Evolutionary conservation across 1,140 invertebrate species (phyloP).

Genomic region (Conopomorpha cramerella): DNA sequence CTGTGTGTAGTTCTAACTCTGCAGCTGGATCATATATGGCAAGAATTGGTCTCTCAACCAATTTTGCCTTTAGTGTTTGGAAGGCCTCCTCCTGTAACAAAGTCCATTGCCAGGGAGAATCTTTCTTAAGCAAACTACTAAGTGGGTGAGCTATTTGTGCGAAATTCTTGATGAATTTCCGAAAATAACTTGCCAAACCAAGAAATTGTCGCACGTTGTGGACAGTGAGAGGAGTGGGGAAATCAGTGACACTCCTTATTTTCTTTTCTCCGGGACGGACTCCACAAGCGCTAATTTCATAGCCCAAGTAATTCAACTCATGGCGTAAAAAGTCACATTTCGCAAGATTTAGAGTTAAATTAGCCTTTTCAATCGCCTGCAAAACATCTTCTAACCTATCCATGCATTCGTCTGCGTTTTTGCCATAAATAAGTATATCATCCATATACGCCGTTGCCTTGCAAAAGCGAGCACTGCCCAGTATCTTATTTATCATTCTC

Average conservation of each 20-base stretch:
- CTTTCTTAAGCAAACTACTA: conserved; percentile 15
- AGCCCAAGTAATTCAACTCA: too few species aligned
- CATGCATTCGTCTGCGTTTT: too few species aligned
- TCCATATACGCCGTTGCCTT: conserved; percentile 3
- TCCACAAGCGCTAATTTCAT: too few species aligned
- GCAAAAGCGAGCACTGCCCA: neutral
- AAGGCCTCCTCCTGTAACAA: neutral
- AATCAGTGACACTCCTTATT: conserved; percentile 11
- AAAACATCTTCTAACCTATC: too few species aligned
- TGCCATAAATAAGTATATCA: too few species aligned
- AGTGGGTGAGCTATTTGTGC: conserved; percentile 15
- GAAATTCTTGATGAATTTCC: conserved; percentile 14
- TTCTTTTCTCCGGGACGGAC: conserved; percentile 12
- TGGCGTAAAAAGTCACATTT: too few species aligned
- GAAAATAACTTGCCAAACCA: conserved; percentile 18
- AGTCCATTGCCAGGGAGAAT: conserved; percentile 1
- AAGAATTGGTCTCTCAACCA: conserved; percentile 1
- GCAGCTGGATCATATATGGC: conserved; percentile 8
- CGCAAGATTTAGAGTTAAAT: too few species aligned
- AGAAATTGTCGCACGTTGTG: too few species aligned
- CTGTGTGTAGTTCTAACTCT: too few species aligned
- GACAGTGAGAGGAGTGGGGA: conserved; percentile 11
- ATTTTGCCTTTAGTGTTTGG: conserved; percentile 9
- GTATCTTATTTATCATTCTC: too few species aligned
- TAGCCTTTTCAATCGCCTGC: too few species aligned